These are phyloP conservation scores for Phalacrocorax carbo DNA, from an alignment of 2,113 vertebrate genomes.

Conservation along the genomic window DNA sequence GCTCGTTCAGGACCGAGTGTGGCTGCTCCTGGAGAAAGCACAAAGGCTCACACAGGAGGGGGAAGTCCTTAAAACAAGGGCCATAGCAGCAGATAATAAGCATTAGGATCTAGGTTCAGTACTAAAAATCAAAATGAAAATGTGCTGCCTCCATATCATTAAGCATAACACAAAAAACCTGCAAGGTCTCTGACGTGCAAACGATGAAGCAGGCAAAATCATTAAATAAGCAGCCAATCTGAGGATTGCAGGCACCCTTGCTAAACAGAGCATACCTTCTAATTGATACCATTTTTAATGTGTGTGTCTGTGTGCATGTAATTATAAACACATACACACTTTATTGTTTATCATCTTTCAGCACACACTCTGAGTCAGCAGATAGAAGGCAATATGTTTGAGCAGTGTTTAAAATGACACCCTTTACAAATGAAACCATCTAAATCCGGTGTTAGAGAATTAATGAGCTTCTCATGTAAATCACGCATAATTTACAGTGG, in stretches of 20 bases:
- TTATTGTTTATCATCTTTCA: constrained; percentile 38
- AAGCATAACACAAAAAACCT: neutral
- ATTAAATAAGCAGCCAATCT: neutral
- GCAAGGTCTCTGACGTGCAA: rapidly evolving
- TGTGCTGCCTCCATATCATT: rapidly evolving
- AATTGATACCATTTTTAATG: neutral
- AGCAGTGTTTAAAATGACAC: constrained; percentile 65
- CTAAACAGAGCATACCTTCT: neutral
- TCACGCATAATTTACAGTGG: constrained; percentile 77
- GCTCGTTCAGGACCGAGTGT: neutral
- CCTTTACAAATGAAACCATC: constrained; percentile 74
- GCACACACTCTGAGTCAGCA: constrained; percentile 37
- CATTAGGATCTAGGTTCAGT: neutral
- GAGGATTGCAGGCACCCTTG: neutral
- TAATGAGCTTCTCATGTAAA: constrained; percentile 84
- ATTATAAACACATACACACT: constrained; percentile 1
- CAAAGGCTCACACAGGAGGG: neutral
- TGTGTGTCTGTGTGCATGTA: neutral
- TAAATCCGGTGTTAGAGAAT: constrained; percentile 76
- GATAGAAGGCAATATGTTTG: constrained; percentile 41
- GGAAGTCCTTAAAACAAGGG: neutral
- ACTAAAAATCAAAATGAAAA: neutral
- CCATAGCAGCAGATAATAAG: neutral
- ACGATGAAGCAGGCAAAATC: neutral
- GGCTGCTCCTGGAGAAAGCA: neutral